Percentiles rank a stretch among this genome's conserved stretches.
These are phyloP conservation scores for Sanderia malayensis DNA, from an alignment of 30 jellyfish, hydroid and myxozoan species.

Conservation along the genomic window DNA sequence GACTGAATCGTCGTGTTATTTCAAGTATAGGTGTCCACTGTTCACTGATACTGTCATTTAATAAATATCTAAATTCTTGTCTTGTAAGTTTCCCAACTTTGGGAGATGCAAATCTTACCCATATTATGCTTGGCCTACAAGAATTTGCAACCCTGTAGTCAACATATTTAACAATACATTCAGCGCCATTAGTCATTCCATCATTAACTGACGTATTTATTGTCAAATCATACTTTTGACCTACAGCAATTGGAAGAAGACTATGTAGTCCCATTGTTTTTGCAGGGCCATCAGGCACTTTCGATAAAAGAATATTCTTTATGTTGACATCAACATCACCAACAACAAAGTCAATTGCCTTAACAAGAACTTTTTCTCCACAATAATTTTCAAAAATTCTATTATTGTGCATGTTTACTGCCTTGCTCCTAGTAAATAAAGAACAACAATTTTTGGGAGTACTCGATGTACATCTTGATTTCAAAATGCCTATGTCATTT, in stretches of 20 bases:
- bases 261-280: conserved; percentile 11
- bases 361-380: no score
- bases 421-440: conserved; percentile 7
- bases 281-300: conserved; percentile 5
- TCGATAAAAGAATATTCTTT: background rate
- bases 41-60: background rate
- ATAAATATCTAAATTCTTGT: background rate
- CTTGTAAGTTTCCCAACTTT: conserved; percentile 7
- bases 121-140: conserved; percentile 23
- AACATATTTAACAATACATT: conserved; percentile 14
- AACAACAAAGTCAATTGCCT: no score
- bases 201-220: background rate
- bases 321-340: background rate
- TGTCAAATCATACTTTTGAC: background rate
- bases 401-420: background rate
- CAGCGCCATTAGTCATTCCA: conserved; percentile 33
- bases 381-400: no score
- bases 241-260: background rate
- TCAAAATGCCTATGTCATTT: background rate
- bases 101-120: conserved; percentile 3
- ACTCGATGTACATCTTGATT: background rate
- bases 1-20: conserved; percentile 1
- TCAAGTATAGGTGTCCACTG: conserved; percentile 40
- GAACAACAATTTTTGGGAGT: no score
- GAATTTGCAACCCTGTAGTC: conserved; percentile 12